Evolutionary conservation across 2,888 invertebrate genomes (phyloP).

Genomic region (Archaeoteleia sp.): DNA sequence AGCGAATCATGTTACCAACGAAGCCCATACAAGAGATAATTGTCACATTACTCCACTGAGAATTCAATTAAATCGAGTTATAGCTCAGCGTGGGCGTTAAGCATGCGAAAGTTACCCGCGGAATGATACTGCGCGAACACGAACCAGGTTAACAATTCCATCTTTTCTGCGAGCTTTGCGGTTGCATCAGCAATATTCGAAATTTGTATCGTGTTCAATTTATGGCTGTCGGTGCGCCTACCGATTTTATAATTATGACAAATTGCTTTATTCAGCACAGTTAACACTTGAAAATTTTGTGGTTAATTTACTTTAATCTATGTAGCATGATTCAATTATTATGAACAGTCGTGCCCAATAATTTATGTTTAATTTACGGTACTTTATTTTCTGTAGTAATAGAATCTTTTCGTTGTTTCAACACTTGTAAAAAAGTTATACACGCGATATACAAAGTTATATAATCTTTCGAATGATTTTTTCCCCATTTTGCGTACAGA

Average conservation of each 20-base stretch:
- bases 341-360: too few species aligned
- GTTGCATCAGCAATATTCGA: slow-evolving; percentile 13
- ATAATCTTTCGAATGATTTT: too few species aligned
- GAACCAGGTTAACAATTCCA: slow-evolving; percentile 27
- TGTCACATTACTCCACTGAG: slow-evolving; percentile 49
- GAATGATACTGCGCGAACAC: slow-evolving; percentile 20
- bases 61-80: slow-evolving; percentile 51
- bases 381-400: too few species aligned
- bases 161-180: slow-evolving; percentile 33
- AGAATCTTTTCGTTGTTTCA: too few species aligned
- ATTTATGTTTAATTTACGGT: too few species aligned
- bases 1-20: slow-evolving; percentile 56
- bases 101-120: slow-evolving; percentile 40
- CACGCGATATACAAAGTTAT: too few species aligned
- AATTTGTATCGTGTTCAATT: slow-evolving; percentile 24
- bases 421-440: too few species aligned
- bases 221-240: slow-evolving; percentile 2
- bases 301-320: slow-evolving; percentile 1
- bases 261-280: slow-evolving; percentile 11
- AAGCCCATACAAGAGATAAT: slow-evolving; percentile 44
- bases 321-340: background rate
- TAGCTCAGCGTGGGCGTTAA: slow-evolving; percentile 38
- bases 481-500: too few species aligned
- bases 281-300: background rate
- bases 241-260: slow-evolving; percentile 21